Conservation (phyloP, 2,888 invertebrate genomes). For the Hypomecis atomaria region DNA sequence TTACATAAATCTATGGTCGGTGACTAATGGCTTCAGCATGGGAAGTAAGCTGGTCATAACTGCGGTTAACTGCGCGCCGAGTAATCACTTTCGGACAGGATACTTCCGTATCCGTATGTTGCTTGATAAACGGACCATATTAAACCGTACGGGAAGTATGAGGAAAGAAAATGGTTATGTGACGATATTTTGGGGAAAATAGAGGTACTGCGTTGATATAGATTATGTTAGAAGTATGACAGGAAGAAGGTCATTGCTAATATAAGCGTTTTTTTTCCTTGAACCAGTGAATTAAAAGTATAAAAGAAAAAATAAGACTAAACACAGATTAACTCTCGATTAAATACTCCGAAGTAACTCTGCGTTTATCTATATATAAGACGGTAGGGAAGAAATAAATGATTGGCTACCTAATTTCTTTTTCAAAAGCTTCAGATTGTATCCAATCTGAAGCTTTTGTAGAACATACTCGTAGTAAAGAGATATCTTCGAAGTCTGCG, state of each 20-base stretch:
- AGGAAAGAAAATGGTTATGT: conserved; percentile 8
- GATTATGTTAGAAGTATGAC: neutral
- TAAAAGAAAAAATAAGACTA: no score
- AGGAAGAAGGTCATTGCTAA: neutral
- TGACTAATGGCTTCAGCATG: conserved; percentile 81
- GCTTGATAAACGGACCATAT: conserved; percentile 70
- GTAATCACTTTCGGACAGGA: conserved; percentile 82
- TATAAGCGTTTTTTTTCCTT: neutral
- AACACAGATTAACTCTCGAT: no score
- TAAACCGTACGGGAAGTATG: conserved; percentile 54
- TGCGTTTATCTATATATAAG: no score
- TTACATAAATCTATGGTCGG: conserved; percentile 80
- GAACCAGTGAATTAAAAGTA: no score
- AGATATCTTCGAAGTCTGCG: no score
- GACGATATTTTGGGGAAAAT: neutral
- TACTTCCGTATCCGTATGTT: conserved; percentile 81
- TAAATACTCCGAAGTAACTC: no score
- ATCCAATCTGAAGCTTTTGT: no score
- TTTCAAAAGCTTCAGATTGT: no score
- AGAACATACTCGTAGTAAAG: no score
- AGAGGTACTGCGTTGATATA: neutral
- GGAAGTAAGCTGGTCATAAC: conserved; percentile 80
- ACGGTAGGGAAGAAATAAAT: no score
- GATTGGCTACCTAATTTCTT: no score
- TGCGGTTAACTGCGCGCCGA: conserved; percentile 76